Evolutionary conservation across 2,888 invertebrate genomes (phyloP), one percentile per base, ranked within the genome.

Genomic region (Tryphoninae sp.): DNA sequence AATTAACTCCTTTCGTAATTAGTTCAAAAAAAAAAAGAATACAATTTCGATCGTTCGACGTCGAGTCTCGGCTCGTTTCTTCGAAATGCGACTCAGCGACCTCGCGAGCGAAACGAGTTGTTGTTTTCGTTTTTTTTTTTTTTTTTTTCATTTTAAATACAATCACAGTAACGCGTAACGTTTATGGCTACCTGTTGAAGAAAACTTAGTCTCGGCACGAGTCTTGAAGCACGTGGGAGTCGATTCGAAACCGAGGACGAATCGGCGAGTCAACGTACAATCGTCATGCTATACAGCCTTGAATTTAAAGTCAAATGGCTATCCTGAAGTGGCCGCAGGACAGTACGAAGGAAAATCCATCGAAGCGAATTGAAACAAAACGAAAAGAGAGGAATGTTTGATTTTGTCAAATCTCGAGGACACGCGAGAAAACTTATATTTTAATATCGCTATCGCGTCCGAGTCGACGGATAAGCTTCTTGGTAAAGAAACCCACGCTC

Each of bases 221-320:
- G 68, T 69, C 69, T 74, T 64, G 49, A 19, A 73, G 59, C 65
- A 78, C 81, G 81, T 81, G 81, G 78, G 81, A 81, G 69, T 73
- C 22, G 64, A 62, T 58, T 23, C 26, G 33, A 33, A 61, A 23
- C 51, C 59, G 78, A 74, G 81, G 74, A 81, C 73, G 42, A 13
- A 55, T 59, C 71, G 53, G 13, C 23, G 67, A 26, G n/a, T 26
- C 51, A 51, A 69, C 53, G 26, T 11, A 77, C 69, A 69, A 76
- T 76, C 68, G 76, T 53, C 49, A 55, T 42, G 26, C 61, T 51
- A 6, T 33, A 33, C 42, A 42, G 68, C 68, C 76, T 77, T 77
- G 75, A 75, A 67, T 75, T 61, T 62, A 11, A 76, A 77, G 51
- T 68, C 40, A 45, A 45, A 45, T 1, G 45, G 13, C 55, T 55